Evolutionary conservation across 2,888 invertebrate species (phyloP).

Genomic region (Auanema freiburgensis): DNA sequence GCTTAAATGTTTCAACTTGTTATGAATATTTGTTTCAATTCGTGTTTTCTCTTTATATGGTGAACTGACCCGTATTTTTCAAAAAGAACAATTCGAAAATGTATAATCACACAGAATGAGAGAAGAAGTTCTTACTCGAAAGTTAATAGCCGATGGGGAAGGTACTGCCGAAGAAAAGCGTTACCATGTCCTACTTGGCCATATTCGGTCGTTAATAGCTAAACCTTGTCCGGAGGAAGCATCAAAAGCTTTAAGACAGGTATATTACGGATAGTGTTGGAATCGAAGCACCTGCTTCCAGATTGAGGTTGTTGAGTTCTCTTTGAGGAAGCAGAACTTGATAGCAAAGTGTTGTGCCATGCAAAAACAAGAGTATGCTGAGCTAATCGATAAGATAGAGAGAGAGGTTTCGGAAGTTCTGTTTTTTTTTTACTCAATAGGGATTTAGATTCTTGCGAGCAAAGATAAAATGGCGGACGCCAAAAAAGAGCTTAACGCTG

Average conservation of each 20-base stretch:
- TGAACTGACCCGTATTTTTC: background rate
- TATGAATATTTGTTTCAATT: slow-evolving; percentile 17
- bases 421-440: background rate
- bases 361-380: slow-evolving; percentile 35
- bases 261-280: slow-evolving; percentile 12
- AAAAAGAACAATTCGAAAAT: slow-evolving; percentile 1
- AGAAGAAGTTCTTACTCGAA: slow-evolving; percentile 88
- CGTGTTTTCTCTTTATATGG: slow-evolving; percentile 14
- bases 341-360: slow-evolving; percentile 30
- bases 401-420: slow-evolving; percentile 21
- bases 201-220: slow-evolving; percentile 22
- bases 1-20: slow-evolving; percentile 27
- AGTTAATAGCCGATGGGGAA: slow-evolving; percentile 91
- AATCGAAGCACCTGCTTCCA: too few relatives aligned
- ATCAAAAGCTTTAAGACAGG: slow-evolving; percentile 30
- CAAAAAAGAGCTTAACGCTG: slow-evolving; percentile 44
- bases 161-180: slow-evolving; percentile 92
- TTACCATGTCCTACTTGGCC: slow-evolving; percentile 32
- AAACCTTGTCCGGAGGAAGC: slow-evolving; percentile 29
- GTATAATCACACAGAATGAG: slow-evolving; percentile 16
- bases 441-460: slow-evolving; percentile 17
- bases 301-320: slow-evolving; percentile 47
- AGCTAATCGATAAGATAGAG: slow-evolving; percentile 35
- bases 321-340: slow-evolving; percentile 42
- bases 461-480: slow-evolving; percentile 49